Conservation (phyloP, 2,797 vertebrate genomes). For the Nyctalus aviator region DNA sequence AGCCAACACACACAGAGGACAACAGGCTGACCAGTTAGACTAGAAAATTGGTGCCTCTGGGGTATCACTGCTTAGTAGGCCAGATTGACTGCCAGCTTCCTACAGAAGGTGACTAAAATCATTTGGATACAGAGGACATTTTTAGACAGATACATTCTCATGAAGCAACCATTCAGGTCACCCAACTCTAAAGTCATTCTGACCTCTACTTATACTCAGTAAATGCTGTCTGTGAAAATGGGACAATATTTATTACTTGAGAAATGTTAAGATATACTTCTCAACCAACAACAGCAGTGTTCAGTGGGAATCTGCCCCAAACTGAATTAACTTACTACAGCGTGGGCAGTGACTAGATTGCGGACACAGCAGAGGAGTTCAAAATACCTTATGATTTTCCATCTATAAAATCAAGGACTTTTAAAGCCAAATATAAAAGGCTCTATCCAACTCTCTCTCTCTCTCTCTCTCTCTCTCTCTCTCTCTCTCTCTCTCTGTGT, state of each 20-base stretch:
- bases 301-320: background rate
- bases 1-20: background rate
- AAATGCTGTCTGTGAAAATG: background rate
- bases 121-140: background rate
- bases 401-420: background rate
- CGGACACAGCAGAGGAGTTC: background rate
- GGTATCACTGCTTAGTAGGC: background rate
- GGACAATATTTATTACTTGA: conserved; percentile 23
- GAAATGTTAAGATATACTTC: conserved; percentile 13
- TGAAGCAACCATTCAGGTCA: accelerated
- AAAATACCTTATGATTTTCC: background rate
- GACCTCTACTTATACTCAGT: background rate
- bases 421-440: background rate
- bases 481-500: too few relatives aligned
- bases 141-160: background rate
- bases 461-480: too few relatives aligned
- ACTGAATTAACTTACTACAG: background rate
- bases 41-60: too few relatives aligned
- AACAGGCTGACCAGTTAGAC: background rate
- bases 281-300: background rate
- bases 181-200: background rate
- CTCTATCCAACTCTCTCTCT: too few relatives aligned
- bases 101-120: background rate
- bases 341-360: background rate
- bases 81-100: background rate